phyloP scores from a whole-genome alignment of 2,113 vertebrate genomes.

The Halichoeres trimaculatus region DNA sequence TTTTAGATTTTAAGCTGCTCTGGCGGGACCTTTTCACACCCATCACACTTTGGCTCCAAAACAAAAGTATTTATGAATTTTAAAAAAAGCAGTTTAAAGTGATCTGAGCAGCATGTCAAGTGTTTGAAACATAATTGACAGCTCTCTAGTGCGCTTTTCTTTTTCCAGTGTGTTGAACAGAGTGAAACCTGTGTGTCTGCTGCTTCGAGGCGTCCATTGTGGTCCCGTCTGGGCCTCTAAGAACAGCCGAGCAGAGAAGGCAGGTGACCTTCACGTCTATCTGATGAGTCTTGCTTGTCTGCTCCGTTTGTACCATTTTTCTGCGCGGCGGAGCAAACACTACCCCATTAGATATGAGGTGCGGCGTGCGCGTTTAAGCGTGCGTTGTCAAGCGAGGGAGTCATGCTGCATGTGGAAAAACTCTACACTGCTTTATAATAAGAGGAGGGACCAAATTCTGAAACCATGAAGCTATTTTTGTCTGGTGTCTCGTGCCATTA shows the following conservation, averaged over 20 bases:
- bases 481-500: slow-evolving; percentile 72
- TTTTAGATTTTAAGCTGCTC: slow-evolving; percentile 54
- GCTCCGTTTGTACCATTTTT: slow-evolving; percentile 71
- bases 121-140: slow-evolving; percentile 24
- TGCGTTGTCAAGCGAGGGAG: slow-evolving; percentile 37
- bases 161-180: slow-evolving; percentile 34
- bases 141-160: slow-evolving; percentile 29
- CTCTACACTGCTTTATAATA: slow-evolving; percentile 55
- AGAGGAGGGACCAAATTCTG: slow-evolving; percentile 61
- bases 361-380: slow-evolving; percentile 19
- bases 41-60: slow-evolving; percentile 32
- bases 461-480: slow-evolving; percentile 78
- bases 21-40: slow-evolving; percentile 36
- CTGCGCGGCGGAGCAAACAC: slow-evolving; percentile 69
- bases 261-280: slow-evolving; percentile 77
- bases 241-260: slow-evolving; percentile 56
- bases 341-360: slow-evolving; percentile 55
- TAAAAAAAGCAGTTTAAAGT: not conserved
- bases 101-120: slow-evolving; percentile 20
- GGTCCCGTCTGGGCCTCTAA: slow-evolving; percentile 46
- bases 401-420: slow-evolving; percentile 50
- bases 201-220: slow-evolving; percentile 35
- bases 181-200: slow-evolving; percentile 43
- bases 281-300: slow-evolving; percentile 70
- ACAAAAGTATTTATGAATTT: not conserved